These are phyloP conservation scores for Eulacestoma nigropectus DNA, from an alignment of 2,113 vertebrate genomes.

Conservation along the genomic window DNA sequence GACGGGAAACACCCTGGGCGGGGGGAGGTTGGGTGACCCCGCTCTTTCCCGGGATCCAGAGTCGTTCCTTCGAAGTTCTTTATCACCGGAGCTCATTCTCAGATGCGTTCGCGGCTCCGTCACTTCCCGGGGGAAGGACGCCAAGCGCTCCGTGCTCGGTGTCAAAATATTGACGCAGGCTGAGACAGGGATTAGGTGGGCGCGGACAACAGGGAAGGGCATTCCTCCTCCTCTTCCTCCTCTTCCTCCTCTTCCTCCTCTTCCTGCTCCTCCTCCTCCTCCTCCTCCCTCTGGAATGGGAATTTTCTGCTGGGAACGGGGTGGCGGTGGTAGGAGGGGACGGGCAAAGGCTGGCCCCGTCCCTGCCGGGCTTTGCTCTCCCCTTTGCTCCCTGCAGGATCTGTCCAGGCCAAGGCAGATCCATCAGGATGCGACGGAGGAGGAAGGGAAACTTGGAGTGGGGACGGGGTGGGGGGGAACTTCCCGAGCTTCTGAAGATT, in stretches of 20 bases:
- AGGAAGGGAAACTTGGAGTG: background rate
- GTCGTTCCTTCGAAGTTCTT: background rate
- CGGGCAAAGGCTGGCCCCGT: fast-evolving
- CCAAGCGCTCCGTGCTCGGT: background rate
- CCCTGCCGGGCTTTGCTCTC: background rate
- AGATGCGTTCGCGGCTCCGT: background rate
- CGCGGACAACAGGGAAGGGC: background rate
- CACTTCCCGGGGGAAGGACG: background rate
- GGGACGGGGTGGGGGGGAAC: background rate
- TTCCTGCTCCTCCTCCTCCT: background rate
- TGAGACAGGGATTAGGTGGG: background rate
- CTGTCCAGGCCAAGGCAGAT: slow-evolving; percentile 58
- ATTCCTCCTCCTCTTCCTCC: background rate
- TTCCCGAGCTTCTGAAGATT: slow-evolving; percentile 22
- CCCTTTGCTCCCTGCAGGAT: slow-evolving; percentile 33
- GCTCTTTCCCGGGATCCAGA: background rate
- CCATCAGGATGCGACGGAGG: slow-evolving; percentile 58
- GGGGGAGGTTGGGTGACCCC: background rate
- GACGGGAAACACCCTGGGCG: background rate
- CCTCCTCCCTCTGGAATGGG: background rate
- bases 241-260: background rate
- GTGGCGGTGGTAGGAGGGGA: background rate
- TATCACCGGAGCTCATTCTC: background rate
- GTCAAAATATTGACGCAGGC: background rate
- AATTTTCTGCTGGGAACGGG: background rate